Percentiles rank a stretch among this genome's conserved stretches.
phyloP scores from a whole-genome alignment of 2,113 vertebrate species.

The Castor canadensis region DNA sequence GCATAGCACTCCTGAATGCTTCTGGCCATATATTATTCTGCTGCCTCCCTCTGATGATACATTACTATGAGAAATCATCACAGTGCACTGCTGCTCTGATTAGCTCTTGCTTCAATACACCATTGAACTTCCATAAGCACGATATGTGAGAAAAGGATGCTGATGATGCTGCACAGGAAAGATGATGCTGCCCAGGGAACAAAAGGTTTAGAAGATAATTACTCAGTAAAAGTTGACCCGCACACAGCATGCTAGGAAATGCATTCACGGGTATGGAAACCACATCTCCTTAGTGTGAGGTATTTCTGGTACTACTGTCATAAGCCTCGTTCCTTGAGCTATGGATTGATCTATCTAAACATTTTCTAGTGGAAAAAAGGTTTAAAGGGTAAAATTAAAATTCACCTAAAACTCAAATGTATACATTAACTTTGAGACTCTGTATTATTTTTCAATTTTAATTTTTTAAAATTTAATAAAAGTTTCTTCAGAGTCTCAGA shows the following conservation, averaged over 20 bases:
- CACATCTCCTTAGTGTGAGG: conserved; percentile 41
- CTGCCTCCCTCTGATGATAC: conserved; percentile 64
- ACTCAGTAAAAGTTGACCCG: conserved; percentile 64
- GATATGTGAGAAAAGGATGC: conserved; percentile 76
- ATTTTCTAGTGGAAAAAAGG: conserved; percentile 2
- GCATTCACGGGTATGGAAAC: conserved; percentile 25
- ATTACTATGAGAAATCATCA: conserved; percentile 76
- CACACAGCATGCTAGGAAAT: conserved; percentile 27
- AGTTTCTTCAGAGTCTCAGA: not conserved
- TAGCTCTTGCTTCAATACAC: conserved; percentile 76
- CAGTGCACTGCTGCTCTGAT: conserved; percentile 59
- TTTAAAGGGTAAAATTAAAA: not conserved
- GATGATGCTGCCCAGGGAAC: conserved; percentile 70
- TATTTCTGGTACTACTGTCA: conserved; percentile 3
- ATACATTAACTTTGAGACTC: not conserved
- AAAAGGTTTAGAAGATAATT: conserved; percentile 76
- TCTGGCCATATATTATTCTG: conserved; percentile 69
- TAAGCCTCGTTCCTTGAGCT: conserved; percentile 9
- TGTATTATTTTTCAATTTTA: not conserved
- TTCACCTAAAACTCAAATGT: not conserved
- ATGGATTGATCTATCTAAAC: not conserved
- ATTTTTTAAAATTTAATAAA: not conserved
- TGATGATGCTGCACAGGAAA: conserved; percentile 62
- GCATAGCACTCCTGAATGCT: conserved; percentile 7
- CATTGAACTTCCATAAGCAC: conserved; percentile 74